These are phyloP conservation scores for Channa striata DNA, from an alignment of 2,797 vertebrate genomes.

Conservation along the genomic window DNA sequence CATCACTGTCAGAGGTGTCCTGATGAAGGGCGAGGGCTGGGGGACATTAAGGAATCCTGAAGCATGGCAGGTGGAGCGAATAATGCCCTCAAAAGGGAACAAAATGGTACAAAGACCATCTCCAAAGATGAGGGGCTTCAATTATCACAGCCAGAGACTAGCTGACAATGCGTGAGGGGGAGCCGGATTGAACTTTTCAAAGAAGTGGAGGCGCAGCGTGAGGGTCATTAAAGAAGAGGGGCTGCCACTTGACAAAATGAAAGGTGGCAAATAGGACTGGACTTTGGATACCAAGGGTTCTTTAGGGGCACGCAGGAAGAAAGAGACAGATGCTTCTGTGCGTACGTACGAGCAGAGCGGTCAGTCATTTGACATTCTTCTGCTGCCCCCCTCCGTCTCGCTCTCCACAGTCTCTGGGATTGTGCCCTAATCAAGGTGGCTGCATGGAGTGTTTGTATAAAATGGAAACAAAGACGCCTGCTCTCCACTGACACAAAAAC, in stretches of 20 bases:
- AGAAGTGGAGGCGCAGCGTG: conserved; percentile 42
- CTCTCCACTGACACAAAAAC: conserved; percentile 16
- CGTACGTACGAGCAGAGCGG: conserved; percentile 25
- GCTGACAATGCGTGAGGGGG: conserved; percentile 36
- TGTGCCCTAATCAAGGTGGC: conserved; percentile 45
- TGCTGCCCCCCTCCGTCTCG: neutral
- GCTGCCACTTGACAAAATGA: conserved; percentile 56
- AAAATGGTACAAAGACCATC: conserved; percentile 71
- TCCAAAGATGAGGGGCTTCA: conserved; percentile 71
- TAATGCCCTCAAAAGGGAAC: conserved; percentile 63
- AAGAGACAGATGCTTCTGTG: conserved; percentile 11
- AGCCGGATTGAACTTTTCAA: conserved; percentile 68
- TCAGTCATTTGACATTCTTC: conserved; percentile 35
- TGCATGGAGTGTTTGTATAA: conserved; percentile 21
- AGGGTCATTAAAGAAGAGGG: conserved; percentile 66
- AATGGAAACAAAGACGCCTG: conserved; percentile 30
- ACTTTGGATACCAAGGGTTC: conserved; percentile 27
- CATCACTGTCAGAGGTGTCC: conserved; percentile 23
- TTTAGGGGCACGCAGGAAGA: conserved; percentile 27
- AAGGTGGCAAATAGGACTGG: conserved; percentile 43
- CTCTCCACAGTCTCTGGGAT: conserved; percentile 35
- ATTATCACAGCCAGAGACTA: conserved; percentile 73
- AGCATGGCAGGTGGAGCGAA: conserved; percentile 65
- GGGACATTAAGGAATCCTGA: conserved; percentile 51
- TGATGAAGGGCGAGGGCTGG: conserved; percentile 43